These are phyloP conservation scores for Nasonia longicornis DNA, from an alignment of 1,140 invertebrate species.

Conservation along the genomic window DNA sequence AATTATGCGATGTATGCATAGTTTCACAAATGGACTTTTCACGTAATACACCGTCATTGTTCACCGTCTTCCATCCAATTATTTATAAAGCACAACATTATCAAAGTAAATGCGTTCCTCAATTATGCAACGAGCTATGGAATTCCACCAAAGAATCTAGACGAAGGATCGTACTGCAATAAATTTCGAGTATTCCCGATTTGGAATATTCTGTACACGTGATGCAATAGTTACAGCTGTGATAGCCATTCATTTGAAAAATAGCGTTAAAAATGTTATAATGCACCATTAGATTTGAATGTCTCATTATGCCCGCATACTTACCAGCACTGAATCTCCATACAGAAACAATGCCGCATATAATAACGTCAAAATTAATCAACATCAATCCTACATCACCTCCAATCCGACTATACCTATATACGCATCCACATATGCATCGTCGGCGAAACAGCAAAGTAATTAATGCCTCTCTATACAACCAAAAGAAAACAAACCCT, in stretches of 20 bases:
- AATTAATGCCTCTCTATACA: background rate
- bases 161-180: background rate
- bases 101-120: background rate
- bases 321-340: background rate
- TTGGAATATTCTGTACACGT: background rate
- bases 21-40: background rate
- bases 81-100: background rate
- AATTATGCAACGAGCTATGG: background rate
- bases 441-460: no score
- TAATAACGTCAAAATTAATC: background rate
- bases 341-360: background rate
- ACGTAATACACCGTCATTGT: background rate
- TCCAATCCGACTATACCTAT: background rate
- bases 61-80: background rate
- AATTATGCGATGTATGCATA: background rate
- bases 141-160: background rate
- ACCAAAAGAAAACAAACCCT: slow-evolving; percentile 26
- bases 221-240: background rate
- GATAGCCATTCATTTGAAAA: background rate
- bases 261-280: background rate
- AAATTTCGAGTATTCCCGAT: background rate
- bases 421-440: background rate
- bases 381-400: background rate
- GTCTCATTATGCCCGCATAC: background rate
- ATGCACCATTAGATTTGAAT: background rate